phyloP scores from a whole-genome alignment of 2,113 vertebrate genomes.

The Tetrax tetrax region DNA sequence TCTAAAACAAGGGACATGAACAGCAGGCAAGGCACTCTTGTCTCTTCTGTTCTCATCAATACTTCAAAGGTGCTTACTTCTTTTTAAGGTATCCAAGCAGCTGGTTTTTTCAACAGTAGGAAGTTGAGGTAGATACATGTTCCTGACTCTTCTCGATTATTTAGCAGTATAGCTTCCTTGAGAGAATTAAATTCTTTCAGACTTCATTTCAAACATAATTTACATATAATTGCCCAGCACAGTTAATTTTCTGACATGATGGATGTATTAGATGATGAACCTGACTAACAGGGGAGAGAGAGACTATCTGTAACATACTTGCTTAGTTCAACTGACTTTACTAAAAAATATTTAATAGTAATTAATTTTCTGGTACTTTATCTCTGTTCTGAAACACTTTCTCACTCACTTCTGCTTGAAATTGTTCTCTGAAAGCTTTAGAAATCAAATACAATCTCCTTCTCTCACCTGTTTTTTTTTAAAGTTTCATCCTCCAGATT shows the following conservation, averaged over 20 bases:
- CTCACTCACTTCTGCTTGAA: neutral
- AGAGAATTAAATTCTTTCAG: neutral
- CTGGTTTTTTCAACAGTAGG: neutral
- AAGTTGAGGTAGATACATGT: neutral
- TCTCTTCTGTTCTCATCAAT: neutral
- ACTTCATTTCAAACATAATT: neutral
- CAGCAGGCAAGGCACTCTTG: neutral
- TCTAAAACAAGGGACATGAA: neutral
- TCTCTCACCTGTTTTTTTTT: neutral
- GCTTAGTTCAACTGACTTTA: neutral
- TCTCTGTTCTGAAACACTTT: neutral
- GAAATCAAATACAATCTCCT: neutral
- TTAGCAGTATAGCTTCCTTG: neutral
- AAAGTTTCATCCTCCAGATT: neutral
- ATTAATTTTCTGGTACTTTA: neutral
- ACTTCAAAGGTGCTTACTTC: neutral
- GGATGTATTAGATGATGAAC: neutral
- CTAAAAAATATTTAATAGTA: neutral
- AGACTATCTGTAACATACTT: neutral
- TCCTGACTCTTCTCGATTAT: neutral
- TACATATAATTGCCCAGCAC: neutral
- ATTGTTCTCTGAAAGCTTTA: neutral
- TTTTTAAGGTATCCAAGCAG: neutral
- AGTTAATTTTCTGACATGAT: neutral
- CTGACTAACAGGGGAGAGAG: neutral